phyloP scores from a whole-genome alignment of 1,140 invertebrate genomes.

The Lethrus apterus region DNA sequence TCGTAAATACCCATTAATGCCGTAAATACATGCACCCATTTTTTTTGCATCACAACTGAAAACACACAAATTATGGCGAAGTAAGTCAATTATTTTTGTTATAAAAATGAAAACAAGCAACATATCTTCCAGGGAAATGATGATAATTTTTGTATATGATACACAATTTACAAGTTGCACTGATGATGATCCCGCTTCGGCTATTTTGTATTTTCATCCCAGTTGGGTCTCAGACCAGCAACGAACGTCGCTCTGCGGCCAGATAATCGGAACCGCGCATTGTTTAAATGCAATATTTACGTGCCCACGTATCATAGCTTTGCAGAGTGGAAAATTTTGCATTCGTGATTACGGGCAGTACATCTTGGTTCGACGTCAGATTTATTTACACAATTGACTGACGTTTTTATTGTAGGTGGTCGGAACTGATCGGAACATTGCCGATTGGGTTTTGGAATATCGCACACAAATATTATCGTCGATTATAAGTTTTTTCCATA shows the following conservation, averaged over 20 bases:
- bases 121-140: slow-evolving; percentile 62
- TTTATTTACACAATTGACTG: slow-evolving; percentile 14
- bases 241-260: slow-evolving; percentile 68
- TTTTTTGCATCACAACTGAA: not conserved
- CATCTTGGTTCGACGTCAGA: slow-evolving; percentile 52
- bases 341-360: slow-evolving; percentile 71
- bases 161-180: slow-evolving; percentile 66
- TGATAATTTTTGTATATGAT: slow-evolving; percentile 83
- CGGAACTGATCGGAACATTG: slow-evolving; percentile 76
- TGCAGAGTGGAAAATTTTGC: slow-evolving; percentile 79
- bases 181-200: slow-evolving; percentile 77
- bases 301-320: slow-evolving; percentile 60
- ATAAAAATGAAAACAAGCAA: not conserved
- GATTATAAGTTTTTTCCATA: slow-evolving; percentile 70
- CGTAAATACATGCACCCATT: not conserved
- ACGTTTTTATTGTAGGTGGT: slow-evolving; percentile 52
- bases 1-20: no score
- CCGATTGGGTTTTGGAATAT: slow-evolving; percentile 69
- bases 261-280: slow-evolving; percentile 73
- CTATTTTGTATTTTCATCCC: slow-evolving; percentile 82
- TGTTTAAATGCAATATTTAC: slow-evolving; percentile 68
- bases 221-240: slow-evolving; percentile 77
- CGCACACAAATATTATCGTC: slow-evolving; percentile 63
- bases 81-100: not conserved
- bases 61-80: not conserved